Evolutionary conservation across 1,140 invertebrate species (phyloP).

Genomic region (Scaptodrosophila lebanonensis): DNA sequence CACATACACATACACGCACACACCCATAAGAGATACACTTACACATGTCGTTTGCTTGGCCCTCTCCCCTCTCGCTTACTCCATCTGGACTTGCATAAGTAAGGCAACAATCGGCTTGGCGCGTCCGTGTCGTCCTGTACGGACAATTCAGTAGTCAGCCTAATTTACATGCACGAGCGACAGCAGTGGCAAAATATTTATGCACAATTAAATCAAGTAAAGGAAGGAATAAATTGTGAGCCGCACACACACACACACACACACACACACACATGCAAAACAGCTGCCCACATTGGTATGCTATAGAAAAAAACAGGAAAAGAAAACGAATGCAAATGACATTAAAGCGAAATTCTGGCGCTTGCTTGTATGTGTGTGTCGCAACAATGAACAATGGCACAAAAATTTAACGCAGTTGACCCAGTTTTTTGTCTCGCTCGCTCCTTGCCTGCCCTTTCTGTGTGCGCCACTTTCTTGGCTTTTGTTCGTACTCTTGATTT

Average conservation of each 20-base stretch:
- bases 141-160: too few relatives aligned
- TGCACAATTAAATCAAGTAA: background rate
- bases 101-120: too few relatives aligned
- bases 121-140: too few relatives aligned
- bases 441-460: background rate
- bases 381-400: too few relatives aligned
- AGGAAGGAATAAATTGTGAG: too few relatives aligned
- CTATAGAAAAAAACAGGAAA: slow-evolving; percentile 34
- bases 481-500: slow-evolving; percentile 67
- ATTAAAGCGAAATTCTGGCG: slow-evolving; percentile 34
- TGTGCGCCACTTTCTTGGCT: slow-evolving; percentile 19
- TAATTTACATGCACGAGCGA: background rate
- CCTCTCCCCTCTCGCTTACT: too few relatives aligned
- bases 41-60: too few relatives aligned
- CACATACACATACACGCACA: too few relatives aligned
- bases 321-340: slow-evolving; percentile 54
- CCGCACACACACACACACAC: slow-evolving; percentile 5
- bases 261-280: slow-evolving; percentile 13
- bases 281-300: slow-evolving; percentile 17
- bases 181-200: slow-evolving; percentile 3
- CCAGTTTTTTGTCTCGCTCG: too few relatives aligned
- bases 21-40: too few relatives aligned
- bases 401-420: too few relatives aligned
- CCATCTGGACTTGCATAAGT: too few relatives aligned
- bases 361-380: background rate